Evolutionary conservation across 1,140 invertebrate species (phyloP).

Genomic region (Bradynema listronoti): DNA sequence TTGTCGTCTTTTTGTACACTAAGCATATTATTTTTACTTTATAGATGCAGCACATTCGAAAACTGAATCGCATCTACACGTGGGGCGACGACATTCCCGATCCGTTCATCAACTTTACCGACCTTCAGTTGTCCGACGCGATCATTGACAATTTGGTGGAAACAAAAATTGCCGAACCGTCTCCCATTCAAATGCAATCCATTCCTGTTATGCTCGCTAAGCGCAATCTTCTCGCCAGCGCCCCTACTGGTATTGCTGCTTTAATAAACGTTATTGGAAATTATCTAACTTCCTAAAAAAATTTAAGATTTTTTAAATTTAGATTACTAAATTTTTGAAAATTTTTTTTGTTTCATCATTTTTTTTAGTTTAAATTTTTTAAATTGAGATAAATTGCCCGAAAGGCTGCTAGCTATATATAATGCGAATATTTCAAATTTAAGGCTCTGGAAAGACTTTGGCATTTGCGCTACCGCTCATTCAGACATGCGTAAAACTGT

Average conservation of each 20-base stretch:
- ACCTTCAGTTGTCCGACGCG: conserved; percentile 62
- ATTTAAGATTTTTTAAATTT: background rate
- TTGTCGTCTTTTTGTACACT: background rate
- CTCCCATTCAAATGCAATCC: conserved; percentile 88
- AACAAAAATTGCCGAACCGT: conserved; percentile 73
- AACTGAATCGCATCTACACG: conserved; percentile 46
- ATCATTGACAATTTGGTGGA: conserved; percentile 70
- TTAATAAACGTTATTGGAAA: background rate
- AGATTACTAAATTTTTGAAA: background rate
- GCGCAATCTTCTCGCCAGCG: conserved; percentile 80
- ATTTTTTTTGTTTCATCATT: conserved; percentile 1
- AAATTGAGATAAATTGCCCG: too few species aligned
- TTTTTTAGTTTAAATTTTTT: conserved; percentile 4
- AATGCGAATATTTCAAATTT: conserved; percentile 17
- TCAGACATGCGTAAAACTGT: conserved; percentile 64
- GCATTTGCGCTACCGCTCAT: conserved; percentile 62
- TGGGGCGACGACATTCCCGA: conserved; percentile 51
- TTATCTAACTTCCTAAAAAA: conserved; percentile 11
- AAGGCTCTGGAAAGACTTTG: conserved; percentile 62
- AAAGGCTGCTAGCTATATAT: background rate
- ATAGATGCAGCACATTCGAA: conserved; percentile 37
- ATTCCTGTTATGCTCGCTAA: conserved; percentile 76
- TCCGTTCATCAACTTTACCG: conserved; percentile 45
- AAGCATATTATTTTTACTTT: conserved; percentile 16
- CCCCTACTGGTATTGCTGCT: conserved; percentile 65